phyloP scores from a whole-genome alignment of 2,888 invertebrate genomes.

The Mesoligia furuncula region DNA sequence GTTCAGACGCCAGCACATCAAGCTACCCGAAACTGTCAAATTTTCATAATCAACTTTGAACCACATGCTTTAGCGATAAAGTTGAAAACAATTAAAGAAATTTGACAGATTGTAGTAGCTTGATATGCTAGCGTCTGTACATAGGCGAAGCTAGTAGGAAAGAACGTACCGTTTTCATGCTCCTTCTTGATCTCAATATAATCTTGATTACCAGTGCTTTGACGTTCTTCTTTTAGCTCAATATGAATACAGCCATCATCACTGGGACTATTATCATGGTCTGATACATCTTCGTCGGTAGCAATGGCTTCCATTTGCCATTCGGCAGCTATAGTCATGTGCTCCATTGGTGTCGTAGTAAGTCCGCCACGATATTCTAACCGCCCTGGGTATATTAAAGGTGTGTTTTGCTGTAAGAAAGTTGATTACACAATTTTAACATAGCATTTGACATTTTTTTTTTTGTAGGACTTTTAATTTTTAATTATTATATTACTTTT shows the following conservation, averaged over 20 bases:
- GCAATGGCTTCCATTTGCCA: background rate
- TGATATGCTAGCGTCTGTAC: too few species aligned
- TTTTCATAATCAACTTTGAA: too few species aligned
- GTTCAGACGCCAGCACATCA: too few species aligned
- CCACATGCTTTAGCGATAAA: too few species aligned
- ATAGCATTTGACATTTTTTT: background rate
- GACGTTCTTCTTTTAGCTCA: slow-evolving; percentile 2
- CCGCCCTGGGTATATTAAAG: slow-evolving; percentile 10
- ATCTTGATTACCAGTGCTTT: background rate
- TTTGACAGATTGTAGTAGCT: too few species aligned
- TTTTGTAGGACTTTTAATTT: too few species aligned
- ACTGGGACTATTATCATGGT: background rate
- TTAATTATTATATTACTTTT: too few species aligned
- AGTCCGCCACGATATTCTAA: slow-evolving; percentile 17
- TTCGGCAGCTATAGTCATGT: slow-evolving; percentile 12
- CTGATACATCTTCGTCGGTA: background rate
- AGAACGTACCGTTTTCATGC: slow-evolving; percentile 6
- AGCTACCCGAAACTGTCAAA: too few species aligned
- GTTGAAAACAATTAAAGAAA: too few species aligned
- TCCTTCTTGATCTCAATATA: background rate
- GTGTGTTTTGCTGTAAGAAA: slow-evolving; percentile 19
- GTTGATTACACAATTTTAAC: background rate
- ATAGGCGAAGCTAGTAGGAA: background rate
- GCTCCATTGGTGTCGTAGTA: slow-evolving; percentile 6
- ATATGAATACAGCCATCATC: too few species aligned